phyloP scores from a whole-genome alignment of 2,888 invertebrate genomes.

The Pardosa pseudoannulata region DNA sequence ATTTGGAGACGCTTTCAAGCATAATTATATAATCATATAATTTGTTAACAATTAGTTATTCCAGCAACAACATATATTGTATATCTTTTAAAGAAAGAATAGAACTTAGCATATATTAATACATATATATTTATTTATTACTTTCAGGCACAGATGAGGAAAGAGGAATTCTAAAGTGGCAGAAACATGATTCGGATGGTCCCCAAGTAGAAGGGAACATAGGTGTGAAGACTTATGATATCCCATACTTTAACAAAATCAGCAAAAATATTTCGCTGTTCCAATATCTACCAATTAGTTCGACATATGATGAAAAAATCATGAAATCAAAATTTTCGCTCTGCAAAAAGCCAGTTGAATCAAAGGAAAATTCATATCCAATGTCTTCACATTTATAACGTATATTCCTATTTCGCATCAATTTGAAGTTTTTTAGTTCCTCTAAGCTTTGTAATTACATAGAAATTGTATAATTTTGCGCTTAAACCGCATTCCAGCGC shows the following conservation, averaged over 20 bases:
- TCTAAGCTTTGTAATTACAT: too few relatives aligned
- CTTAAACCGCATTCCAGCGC: too few relatives aligned
- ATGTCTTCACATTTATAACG: neutral
- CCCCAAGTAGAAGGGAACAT: neutral
- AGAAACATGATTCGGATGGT: conserved; percentile 11
- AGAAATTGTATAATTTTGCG: too few relatives aligned
- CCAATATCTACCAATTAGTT: conserved; percentile 44
- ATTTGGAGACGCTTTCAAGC: too few relatives aligned
- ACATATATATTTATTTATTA: neutral
- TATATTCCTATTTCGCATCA: too few relatives aligned
- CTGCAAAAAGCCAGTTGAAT: neutral
- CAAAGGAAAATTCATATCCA: neutral
- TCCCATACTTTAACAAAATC: conserved; percentile 12
- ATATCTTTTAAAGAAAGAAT: too few relatives aligned
- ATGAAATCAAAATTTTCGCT: neutral
- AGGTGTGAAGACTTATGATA: conserved; percentile 18
- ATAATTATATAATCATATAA: too few relatives aligned
- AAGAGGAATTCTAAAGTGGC: conserved; percentile 65
- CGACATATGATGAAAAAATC: conserved; percentile 49
- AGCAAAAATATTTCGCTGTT: conserved; percentile 11
- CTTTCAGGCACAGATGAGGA: conserved; percentile 79
- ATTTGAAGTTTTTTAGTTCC: too few relatives aligned
- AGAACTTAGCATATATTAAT: too few relatives aligned
- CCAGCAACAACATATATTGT: too few relatives aligned
- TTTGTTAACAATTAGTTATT: too few relatives aligned